Evolutionary conservation across 2,888 invertebrate species (phyloP).

Genomic region (Neoitamus cyanurus): DNA sequence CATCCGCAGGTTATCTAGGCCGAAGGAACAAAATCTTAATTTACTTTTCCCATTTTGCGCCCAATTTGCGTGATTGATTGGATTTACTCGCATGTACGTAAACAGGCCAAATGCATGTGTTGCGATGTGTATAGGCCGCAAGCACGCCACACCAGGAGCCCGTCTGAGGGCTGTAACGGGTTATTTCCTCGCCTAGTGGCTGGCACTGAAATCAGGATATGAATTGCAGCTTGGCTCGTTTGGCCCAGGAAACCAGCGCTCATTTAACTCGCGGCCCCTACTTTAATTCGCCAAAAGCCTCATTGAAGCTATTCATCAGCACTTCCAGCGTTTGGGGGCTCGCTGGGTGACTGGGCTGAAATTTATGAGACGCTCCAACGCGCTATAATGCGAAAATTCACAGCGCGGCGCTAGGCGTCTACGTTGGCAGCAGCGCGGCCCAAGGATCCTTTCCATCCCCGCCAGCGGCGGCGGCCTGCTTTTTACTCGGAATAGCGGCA

Average conservation of each 20-base stretch:
- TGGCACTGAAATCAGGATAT: slow-evolving; percentile 19
- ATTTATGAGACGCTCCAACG: slow-evolving; percentile 31
- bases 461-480: not conserved
- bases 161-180: not conserved
- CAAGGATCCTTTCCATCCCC: not conserved
- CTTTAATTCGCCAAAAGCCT: slow-evolving; percentile 35
- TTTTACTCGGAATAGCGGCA: not conserved
- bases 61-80: not conserved
- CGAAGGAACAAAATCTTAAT: not conserved
- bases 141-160: not conserved
- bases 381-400: slow-evolving; percentile 23
- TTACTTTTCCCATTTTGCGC: not conserved
- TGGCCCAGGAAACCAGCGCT: not conserved
- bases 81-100: not conserved
- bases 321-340: slow-evolving; percentile 12
- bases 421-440: not conserved
- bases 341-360: slow-evolving; percentile 22
- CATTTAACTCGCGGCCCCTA: slow-evolving; percentile 14
- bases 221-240: slow-evolving; percentile 6
- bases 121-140: not conserved
- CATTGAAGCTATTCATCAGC: slow-evolving; percentile 41
- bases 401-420: not conserved
- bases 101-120: not conserved
- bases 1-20: not conserved
- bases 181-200: slow-evolving; percentile 15